Evolutionary conservation across 53 echinoderm and acorn worm species (phyloP).

Genomic region (Hippasteria phrygiana): DNA sequence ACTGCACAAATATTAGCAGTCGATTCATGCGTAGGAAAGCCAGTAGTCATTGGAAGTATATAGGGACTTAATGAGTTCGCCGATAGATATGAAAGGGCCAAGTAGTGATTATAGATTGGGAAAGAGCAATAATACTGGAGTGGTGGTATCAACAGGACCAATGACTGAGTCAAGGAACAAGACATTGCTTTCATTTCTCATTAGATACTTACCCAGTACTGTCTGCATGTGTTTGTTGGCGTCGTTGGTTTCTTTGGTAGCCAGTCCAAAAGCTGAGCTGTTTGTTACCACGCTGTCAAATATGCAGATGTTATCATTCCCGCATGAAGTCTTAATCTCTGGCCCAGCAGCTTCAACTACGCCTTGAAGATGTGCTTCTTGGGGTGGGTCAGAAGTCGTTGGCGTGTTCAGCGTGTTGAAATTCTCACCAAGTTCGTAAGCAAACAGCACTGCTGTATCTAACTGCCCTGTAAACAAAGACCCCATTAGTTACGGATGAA

Average conservation of each 20-base stretch:
- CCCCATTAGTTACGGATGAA: too few species aligned
- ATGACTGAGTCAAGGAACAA: too few species aligned
- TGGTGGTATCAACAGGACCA: too few species aligned
- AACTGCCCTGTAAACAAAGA: neutral
- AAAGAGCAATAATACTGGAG: too few species aligned
- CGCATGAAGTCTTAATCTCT: neutral
- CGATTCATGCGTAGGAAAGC: too few species aligned
- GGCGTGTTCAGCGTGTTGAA: neutral
- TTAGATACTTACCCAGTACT: conserved; percentile 4
- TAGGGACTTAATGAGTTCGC: too few species aligned
- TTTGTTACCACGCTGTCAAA: neutral
- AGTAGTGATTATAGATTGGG: too few species aligned
- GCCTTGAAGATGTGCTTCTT: neutral
- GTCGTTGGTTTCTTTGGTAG: neutral
- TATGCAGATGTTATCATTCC: neutral
- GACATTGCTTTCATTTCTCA: too few species aligned
- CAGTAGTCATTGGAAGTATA: too few species aligned
- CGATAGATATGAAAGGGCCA: too few species aligned
- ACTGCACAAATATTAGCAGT: too few species aligned
- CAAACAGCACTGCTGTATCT: neutral
- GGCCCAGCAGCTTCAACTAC: neutral
- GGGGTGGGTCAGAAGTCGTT: neutral
- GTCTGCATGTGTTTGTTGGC: neutral
- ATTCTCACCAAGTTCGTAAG: neutral
- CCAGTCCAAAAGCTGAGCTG: neutral